Base-by-base conservation (phyloP, 2,888 invertebrate genomes). In the Heteropelma amictum region DNA sequence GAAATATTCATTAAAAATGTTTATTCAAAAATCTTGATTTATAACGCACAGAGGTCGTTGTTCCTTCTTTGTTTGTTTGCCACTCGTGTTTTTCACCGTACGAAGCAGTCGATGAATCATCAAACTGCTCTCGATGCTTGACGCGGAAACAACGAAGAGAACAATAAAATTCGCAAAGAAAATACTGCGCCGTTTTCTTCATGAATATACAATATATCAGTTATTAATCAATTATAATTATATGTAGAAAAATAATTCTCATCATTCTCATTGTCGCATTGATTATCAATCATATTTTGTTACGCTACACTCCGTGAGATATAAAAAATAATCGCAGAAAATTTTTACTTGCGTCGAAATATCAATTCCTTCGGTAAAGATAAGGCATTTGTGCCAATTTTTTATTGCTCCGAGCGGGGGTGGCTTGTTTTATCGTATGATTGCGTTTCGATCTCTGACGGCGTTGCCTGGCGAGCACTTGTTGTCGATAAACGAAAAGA, bases 401-500 rank as follows among this genome's bases (percentile, higher is more conserved):
- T 14, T 23, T 54, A 5, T n/a, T 54, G n/a, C 19, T 21, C 0
- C 12, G 19, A 19, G 19, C 33, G 5, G 17, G 2, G 8, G 10
- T n/a, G 7, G 1, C 1, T 42, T 40, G 21, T 61, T 33, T 21
- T 17, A n/a, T n/a, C n/a, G n/a, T n/a, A n/a, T n/a, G n/a, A n/a
- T 45, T 19, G 3, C 30, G 28, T 1, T 60, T 28, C 5, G 61
- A 47, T 47, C 67, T 74, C 28, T 81, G 67, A 12, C 76, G 26
- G 17, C 21, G 42, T 17, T 47, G 79, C 17, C 65, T 79, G 1
- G 82, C 85, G 14, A 21, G 7, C 14, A 81, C 51, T 64, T 87
- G 86, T 35, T 87, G 84, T 8, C 86, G 82, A 53, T 87, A 86
- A 3, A 83, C 86, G 51, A 88, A 88, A 2, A 88, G 73, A 1